phyloP scores from a whole-genome alignment of 2,888 invertebrate species.

The Papilio elwesi region DNA sequence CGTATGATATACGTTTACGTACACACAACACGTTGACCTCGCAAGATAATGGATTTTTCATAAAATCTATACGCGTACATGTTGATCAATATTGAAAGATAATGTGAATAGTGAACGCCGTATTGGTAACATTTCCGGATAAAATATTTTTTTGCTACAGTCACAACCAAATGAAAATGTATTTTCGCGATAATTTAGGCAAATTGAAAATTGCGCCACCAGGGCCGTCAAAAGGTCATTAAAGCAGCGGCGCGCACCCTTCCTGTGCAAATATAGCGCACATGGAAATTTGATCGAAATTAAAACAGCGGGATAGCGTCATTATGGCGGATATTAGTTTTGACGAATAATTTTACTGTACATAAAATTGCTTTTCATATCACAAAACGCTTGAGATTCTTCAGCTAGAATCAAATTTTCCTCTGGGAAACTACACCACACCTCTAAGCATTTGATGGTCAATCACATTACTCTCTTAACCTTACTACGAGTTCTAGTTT shows the following conservation, averaged over 20 bases:
- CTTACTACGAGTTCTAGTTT: too few relatives aligned
- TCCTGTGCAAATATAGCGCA: not conserved
- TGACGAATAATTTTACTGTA: not conserved
- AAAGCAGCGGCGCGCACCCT: not conserved
- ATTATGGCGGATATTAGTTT: not conserved
- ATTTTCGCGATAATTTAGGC: slow-evolving; percentile 25
- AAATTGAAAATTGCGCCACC: slow-evolving; percentile 18
- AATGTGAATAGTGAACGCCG: too few relatives aligned
- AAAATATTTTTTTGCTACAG: slow-evolving; percentile 1
- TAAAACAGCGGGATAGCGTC: slow-evolving; percentile 13
- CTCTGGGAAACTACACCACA: too few relatives aligned
- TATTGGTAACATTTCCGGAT: not conserved
- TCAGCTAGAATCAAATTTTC: too few relatives aligned
- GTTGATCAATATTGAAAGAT: not conserved
- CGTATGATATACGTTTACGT: not conserved
- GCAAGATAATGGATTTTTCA: slow-evolving; percentile 1
- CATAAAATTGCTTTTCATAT: not conserved
- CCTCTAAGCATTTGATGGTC: too few relatives aligned
- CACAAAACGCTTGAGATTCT: too few relatives aligned
- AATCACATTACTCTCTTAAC: too few relatives aligned
- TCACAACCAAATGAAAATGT: slow-evolving; percentile 14
- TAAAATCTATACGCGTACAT: not conserved
- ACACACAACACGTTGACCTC: not conserved
- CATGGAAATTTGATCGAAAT: slow-evolving; percentile 28
- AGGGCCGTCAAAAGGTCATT: slow-evolving; percentile 21